Evolutionary conservation across 2,113 vertebrate genomes (phyloP).

Genomic region (Anas platyrhynchos): DNA sequence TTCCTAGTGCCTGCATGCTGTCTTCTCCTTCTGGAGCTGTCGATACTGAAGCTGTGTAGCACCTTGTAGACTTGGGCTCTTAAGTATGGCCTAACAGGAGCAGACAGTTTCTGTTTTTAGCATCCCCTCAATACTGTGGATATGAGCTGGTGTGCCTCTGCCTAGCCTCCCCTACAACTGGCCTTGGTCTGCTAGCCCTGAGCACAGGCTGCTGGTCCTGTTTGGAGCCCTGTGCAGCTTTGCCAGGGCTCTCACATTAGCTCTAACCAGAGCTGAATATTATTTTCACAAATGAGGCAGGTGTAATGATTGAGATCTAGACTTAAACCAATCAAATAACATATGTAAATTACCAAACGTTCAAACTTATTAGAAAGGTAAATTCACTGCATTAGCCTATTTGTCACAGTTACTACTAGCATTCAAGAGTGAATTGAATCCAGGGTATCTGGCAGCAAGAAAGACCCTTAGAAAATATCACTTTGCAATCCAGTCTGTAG

Average conservation of each 20-base stretch:
- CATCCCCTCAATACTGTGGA: background rate
- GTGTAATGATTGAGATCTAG: background rate
- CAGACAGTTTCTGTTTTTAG: background rate
- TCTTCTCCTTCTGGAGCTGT: background rate
- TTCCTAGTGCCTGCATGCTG: background rate
- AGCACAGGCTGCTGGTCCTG: background rate
- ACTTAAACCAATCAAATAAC: background rate
- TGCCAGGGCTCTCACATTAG: background rate
- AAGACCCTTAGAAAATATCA: background rate
- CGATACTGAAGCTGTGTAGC: background rate
- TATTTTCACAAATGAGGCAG: background rate
- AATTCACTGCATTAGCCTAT: background rate
- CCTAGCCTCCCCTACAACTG: background rate
- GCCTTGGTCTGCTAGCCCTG: background rate
- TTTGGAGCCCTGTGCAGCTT: background rate
- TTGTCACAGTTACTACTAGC: background rate
- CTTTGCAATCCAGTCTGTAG: background rate
- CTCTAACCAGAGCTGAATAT: background rate
- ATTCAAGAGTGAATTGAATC: background rate
- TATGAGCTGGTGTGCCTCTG: background rate
- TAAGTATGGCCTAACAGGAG: accelerated
- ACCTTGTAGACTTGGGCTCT: background rate
- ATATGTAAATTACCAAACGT: background rate
- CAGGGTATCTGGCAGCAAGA: background rate
- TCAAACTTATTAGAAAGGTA: background rate